These are phyloP conservation scores for Brachionus koreanus DNA, from an alignment of 1,140 invertebrate species.

Conservation along the genomic window DNA sequence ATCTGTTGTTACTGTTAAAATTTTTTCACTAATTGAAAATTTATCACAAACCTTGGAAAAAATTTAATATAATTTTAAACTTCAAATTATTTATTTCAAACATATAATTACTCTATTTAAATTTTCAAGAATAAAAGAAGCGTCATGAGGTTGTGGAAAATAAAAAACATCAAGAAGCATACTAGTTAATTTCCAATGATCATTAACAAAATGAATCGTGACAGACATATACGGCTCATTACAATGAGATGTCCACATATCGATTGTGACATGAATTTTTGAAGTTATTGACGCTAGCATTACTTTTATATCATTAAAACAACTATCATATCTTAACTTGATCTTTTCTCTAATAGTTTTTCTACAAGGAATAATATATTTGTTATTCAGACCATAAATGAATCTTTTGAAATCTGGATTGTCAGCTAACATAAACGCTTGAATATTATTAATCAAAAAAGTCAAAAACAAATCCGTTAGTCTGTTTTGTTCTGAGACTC, in stretches of 20 bases:
- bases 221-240: neutral
- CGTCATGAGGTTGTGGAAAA: neutral
- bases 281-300: constrained; percentile 25
- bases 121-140: neutral
- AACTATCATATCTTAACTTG: constrained; percentile 47
- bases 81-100: too few relatives aligned
- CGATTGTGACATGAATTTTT: constrained; percentile 47
- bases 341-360: constrained; percentile 47
- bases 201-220: neutral
- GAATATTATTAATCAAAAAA: constrained; percentile 48
- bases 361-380: constrained; percentile 46
- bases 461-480: neutral
- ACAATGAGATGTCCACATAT: constrained; percentile 36
- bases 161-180: neutral
- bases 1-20: neutral
- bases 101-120: neutral
- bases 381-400: constrained; percentile 45
- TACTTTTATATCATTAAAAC: constrained; percentile 38
- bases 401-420: constrained; percentile 47
- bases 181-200: neutral
- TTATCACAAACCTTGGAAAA: neutral
- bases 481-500: neutral
- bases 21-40: neutral
- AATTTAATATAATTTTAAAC: neutral
- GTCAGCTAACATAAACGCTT: constrained; percentile 48